phyloP scores from a whole-genome alignment of 2,113 vertebrate species.

The Channa argus region DNA sequence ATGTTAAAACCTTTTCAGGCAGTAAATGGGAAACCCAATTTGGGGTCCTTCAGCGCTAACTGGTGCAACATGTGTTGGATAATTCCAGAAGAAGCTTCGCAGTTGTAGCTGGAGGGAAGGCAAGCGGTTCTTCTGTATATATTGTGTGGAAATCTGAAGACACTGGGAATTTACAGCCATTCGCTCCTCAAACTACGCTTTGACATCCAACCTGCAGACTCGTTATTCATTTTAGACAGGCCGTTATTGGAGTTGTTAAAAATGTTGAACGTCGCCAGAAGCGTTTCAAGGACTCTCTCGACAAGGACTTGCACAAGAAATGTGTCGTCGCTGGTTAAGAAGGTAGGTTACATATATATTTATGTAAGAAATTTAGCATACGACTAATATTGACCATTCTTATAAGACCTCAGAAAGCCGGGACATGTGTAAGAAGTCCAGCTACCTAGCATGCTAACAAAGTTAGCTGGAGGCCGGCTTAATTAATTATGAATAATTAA shows the following conservation, averaged over 20 bases:
- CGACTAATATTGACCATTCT: rapidly evolving
- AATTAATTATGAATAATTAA: not conserved
- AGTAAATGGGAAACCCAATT: rapidly evolving
- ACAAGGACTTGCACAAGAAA: slow-evolving; percentile 39
- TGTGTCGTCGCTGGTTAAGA: slow-evolving; percentile 71
- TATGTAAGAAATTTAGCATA: rapidly evolving
- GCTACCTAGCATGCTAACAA: slow-evolving; percentile 51
- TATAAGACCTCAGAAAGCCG: not conserved
- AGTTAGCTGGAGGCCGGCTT: slow-evolving; percentile 26
- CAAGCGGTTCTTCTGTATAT: not conserved
- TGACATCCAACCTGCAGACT: not conserved
- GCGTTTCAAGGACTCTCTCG: slow-evolving; percentile 71
- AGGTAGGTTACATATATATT: slow-evolving; percentile 55
- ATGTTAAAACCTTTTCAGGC: slow-evolving; percentile 45
- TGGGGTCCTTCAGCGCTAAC: slow-evolving; percentile 53
- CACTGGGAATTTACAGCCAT: not conserved
- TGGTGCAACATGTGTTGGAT: slow-evolving; percentile 80
- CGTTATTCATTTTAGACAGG: slow-evolving; percentile 16
- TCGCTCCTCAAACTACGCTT: not conserved
- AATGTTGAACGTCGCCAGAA: slow-evolving; percentile 77
- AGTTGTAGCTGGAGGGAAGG: not conserved
- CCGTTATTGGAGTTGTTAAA: slow-evolving; percentile 37
- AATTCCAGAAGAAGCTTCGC: slow-evolving; percentile 76
- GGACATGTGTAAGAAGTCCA: not conserved
- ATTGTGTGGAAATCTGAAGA: not conserved